phyloP scores from a whole-genome alignment of 2,888 invertebrate species.

The Cataglyphis cursor region DNA sequence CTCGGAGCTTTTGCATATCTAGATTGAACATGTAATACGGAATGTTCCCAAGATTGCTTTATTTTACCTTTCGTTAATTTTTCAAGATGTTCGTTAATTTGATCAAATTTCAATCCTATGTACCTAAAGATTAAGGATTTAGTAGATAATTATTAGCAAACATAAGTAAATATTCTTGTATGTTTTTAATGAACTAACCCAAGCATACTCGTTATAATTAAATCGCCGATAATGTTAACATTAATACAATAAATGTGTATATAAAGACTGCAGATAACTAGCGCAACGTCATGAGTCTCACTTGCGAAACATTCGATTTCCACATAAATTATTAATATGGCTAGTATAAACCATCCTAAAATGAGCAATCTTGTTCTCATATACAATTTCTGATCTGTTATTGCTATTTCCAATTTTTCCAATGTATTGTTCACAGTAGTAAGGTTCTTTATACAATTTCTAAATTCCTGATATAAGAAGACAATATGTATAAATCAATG shows the following conservation, averaged over 20 bases:
- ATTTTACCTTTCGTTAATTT: background rate
- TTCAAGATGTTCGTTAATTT: background rate
- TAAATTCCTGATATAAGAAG: background rate
- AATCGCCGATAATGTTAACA: background rate
- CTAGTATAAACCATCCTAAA: background rate
- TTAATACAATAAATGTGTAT: background rate
- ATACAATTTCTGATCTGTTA: background rate
- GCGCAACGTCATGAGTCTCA: background rate
- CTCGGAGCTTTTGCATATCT: background rate
- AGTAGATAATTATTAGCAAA: background rate
- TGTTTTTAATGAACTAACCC: constrained; percentile 4
- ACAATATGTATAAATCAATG: background rate
- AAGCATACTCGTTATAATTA: background rate
- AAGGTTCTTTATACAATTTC: constrained; percentile 18
- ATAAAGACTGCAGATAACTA: background rate
- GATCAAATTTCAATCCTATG: background rate
- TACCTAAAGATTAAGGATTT: background rate
- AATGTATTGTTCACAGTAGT: constrained; percentile 9
- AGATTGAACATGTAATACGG: background rate
- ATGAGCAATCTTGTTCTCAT: background rate
- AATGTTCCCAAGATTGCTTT: background rate
- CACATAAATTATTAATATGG: background rate
- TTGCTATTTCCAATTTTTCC: background rate
- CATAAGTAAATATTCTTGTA: background rate
- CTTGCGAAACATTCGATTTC: background rate